These are phyloP conservation scores for Resseliella maxima DNA, from an alignment of 2,888 invertebrate genomes.

Conservation along the genomic window DNA sequence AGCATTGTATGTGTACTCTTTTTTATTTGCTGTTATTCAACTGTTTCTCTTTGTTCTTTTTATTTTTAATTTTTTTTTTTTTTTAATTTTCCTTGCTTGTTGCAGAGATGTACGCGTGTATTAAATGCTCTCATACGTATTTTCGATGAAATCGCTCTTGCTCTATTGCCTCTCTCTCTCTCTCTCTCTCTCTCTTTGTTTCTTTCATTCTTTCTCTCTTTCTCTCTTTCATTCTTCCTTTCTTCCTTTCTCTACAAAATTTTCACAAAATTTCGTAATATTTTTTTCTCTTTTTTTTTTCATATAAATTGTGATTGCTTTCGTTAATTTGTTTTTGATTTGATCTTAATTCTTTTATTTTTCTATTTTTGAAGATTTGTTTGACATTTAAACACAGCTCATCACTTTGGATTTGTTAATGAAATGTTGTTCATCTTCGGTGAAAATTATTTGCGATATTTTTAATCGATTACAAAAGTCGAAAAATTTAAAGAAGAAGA, in stretches of 20 bases:
- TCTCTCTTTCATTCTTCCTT: not conserved
- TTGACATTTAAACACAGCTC: not conserved
- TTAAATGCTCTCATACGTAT: not conserved
- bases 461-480: too few relatives aligned
- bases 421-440: too few relatives aligned
- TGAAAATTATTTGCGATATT: too few relatives aligned
- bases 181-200: too few relatives aligned
- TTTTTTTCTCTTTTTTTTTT: not conserved
- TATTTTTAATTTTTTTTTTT: not conserved
- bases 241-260: not conserved
- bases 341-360: not conserved
- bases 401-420: not conserved
- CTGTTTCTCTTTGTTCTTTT: not conserved
- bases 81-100: not conserved
- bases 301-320: not conserved
- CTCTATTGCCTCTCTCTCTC: too few relatives aligned
- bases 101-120: constrained; percentile 22
- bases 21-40: not conserved
- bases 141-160: not conserved
- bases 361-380: not conserved
- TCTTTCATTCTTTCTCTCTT: not conserved
- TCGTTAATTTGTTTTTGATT: not conserved
- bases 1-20: not conserved
- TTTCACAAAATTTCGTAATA: not conserved
- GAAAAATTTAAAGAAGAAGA: too few relatives aligned